Conservation (phyloP, 2,113 vertebrate genomes). For the Apistogramma diplotaenia region DNA sequence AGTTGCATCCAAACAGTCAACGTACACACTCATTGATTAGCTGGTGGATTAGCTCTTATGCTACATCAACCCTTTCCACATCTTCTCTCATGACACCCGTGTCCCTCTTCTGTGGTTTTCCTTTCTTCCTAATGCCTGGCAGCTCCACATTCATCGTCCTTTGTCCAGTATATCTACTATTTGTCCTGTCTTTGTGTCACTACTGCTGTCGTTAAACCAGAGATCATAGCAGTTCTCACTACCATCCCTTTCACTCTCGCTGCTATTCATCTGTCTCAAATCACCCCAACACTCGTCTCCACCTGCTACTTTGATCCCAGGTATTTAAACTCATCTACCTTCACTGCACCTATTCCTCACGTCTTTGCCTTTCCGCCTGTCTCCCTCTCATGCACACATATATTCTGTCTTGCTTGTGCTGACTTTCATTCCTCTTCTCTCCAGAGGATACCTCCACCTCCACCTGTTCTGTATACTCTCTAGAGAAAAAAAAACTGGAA, state of each 20-base stretch:
- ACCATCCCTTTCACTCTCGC: neutral
- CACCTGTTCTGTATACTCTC: neutral
- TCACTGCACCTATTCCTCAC: neutral
- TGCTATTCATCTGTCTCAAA: neutral
- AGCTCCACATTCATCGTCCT: neutral
- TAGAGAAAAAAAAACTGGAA: neutral
- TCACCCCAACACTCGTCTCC: neutral
- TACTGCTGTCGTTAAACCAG: accelerated
- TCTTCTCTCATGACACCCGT: neutral
- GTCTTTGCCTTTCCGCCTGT: neutral
- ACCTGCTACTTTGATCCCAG: neutral
- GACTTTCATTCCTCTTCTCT: too few relatives aligned
- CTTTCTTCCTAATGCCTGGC: neutral
- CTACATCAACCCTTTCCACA: neutral
- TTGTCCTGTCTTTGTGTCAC: neutral
- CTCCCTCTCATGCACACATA: too few relatives aligned
- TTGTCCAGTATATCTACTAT: neutral
- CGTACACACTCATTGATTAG: neutral
- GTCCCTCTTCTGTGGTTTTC: neutral
- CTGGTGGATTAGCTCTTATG: too few relatives aligned
- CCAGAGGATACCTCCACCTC: neutral
- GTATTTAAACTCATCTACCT: neutral
- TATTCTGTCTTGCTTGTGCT: too few relatives aligned
- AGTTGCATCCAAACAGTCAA: neutral
- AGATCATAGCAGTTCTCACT: neutral